Conservation (phyloP, 2,797 vertebrate species). For the Geotrypetes seraphini region DNA sequence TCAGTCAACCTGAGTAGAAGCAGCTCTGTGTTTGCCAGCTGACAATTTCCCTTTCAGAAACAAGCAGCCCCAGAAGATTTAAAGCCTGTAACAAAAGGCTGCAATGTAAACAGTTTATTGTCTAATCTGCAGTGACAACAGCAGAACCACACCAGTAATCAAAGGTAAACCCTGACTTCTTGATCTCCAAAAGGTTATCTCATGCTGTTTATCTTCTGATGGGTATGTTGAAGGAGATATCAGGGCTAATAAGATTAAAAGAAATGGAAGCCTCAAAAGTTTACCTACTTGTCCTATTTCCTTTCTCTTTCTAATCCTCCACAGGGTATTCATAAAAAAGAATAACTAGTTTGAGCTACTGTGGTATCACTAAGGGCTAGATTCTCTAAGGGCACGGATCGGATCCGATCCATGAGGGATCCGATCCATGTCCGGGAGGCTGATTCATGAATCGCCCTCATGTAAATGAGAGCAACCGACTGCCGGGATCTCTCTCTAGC, state of each 20-base stretch:
- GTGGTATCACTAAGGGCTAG: too few relatives aligned
- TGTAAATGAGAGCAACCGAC: too few relatives aligned
- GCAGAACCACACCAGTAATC: slow-evolving; percentile 38
- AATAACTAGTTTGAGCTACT: too few relatives aligned
- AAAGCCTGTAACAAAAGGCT: slow-evolving; percentile 63
- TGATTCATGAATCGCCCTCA: too few relatives aligned
- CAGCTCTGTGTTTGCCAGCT: slow-evolving; percentile 69
- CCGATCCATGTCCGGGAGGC: too few relatives aligned
- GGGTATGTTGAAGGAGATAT: neutral
- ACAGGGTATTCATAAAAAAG: neutral
- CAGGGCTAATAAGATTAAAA: slow-evolving; percentile 14
- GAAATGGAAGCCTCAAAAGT: slow-evolving; percentile 4
- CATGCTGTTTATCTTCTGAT: neutral
- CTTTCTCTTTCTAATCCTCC: neutral
- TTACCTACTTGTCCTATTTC: neutral
- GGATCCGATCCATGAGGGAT: too few relatives aligned
- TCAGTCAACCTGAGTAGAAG: slow-evolving; percentile 56
- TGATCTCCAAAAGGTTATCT: neutral
- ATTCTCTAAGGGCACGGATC: too few relatives aligned
- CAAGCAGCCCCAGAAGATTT: slow-evolving; percentile 62
- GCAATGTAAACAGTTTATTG: slow-evolving; percentile 64
- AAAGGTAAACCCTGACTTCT: slow-evolving; percentile 28
- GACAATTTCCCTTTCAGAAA: slow-evolving; percentile 42
- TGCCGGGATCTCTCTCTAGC: too few relatives aligned
- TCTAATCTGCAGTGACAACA: slow-evolving; percentile 45